Evolutionary conservation across 2,113 vertebrate genomes (phyloP).

Genomic region (Erythrocercus mccallii): DNA sequence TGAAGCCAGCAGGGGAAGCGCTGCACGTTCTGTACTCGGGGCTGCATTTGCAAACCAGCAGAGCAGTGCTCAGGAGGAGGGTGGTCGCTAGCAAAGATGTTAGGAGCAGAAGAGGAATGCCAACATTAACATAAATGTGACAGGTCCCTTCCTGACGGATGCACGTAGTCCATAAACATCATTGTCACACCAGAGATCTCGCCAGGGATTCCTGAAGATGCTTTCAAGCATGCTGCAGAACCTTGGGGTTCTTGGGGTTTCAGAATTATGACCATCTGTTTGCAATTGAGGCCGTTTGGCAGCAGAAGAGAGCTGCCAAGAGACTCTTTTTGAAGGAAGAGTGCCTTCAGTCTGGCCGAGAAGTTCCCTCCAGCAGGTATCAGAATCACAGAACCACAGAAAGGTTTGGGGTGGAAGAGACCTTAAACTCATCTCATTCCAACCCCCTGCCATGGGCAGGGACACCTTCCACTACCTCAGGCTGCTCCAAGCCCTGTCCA

Average conservation of each 20-base stretch:
- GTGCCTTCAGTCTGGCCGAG: not conserved
- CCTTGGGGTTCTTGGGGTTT: slow-evolving; percentile 63
- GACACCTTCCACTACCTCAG: not conserved
- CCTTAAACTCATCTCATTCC: not conserved
- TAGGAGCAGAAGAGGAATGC: not conserved
- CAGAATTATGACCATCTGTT: slow-evolving; percentile 80
- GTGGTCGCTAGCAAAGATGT: slow-evolving; percentile 42
- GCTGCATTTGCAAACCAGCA: not conserved
- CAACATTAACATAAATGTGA: not conserved
- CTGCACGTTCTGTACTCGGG: not conserved
- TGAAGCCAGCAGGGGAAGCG: not conserved
- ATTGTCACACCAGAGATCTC: slow-evolving; percentile 46
- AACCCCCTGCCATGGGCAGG: not conserved
- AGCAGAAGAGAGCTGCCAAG: slow-evolving; percentile 12
- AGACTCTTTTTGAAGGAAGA: not conserved
- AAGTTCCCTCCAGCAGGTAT: not conserved
- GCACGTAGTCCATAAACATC: slow-evolving; percentile 38
- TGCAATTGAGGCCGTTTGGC: slow-evolving; percentile 70
- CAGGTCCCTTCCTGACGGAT: slow-evolving; percentile 29
- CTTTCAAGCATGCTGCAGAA: slow-evolving; percentile 69
- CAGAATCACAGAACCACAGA: not conserved
- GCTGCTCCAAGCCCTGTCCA: not conserved
- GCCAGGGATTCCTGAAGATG: slow-evolving; percentile 60
- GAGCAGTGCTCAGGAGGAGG: not conserved
- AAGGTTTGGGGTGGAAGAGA: not conserved